phyloP scores from a whole-genome alignment of 2,888 invertebrate genomes.

The Agrilus biguttatus region DNA sequence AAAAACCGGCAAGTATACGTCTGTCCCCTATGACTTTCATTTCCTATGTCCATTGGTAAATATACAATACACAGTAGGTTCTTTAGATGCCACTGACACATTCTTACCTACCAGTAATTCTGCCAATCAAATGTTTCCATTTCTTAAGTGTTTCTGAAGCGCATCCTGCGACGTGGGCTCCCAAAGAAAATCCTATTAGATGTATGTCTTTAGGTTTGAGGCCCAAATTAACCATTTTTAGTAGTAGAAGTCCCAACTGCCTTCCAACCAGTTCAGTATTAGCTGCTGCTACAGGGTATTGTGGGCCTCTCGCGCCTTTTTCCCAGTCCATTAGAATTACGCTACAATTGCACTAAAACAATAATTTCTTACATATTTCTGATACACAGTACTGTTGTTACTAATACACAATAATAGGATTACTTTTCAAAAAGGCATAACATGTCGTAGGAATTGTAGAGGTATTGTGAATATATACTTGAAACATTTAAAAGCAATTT shows the following conservation, averaged over 20 bases:
- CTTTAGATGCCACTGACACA: background rate
- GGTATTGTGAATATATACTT: too few species aligned
- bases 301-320: slow-evolving; percentile 38
- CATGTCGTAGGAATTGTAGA: too few species aligned
- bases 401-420: too few species aligned
- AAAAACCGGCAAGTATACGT: too few species aligned
- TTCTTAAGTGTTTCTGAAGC: slow-evolving; percentile 39
- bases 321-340: slow-evolving; percentile 43
- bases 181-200: slow-evolving; percentile 43
- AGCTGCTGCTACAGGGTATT: slow-evolving; percentile 40
- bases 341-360: slow-evolving; percentile 37
- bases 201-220: slow-evolving; percentile 33
- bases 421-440: too few species aligned
- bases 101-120: slow-evolving; percentile 36
- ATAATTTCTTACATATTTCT: background rate
- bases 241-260: slow-evolving; percentile 38
- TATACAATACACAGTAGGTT: too few species aligned
- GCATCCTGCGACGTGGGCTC: slow-evolving; percentile 45
- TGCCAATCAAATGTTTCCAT: slow-evolving; percentile 32
- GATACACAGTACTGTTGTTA: too few species aligned
- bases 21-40: too few species aligned
- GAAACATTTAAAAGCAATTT: too few species aligned
- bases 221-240: slow-evolving; percentile 34
- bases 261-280: slow-evolving; percentile 46
- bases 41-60: too few species aligned